phyloP scores from a whole-genome alignment of 2,113 vertebrate genomes.

The Aviceda subcristata region DNA sequence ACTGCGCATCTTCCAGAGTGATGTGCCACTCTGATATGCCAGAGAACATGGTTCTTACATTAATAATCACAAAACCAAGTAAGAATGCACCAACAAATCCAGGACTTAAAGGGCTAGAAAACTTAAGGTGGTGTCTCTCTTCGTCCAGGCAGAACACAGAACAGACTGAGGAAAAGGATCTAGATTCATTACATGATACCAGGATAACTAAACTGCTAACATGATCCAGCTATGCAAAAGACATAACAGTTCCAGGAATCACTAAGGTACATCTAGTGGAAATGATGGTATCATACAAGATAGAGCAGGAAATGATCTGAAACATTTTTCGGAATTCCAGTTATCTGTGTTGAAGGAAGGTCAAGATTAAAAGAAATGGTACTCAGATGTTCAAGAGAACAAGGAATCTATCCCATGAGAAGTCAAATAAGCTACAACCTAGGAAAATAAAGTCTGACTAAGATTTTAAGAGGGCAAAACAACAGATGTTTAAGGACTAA shows the following conservation, averaged over 20 bases:
- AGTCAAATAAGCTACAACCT: not conserved
- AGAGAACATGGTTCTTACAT: not conserved
- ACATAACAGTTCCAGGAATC: conserved; percentile 17
- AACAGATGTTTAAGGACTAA: not conserved
- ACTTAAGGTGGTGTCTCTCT: not conserved
- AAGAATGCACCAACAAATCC: not conserved
- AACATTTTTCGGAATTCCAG: conserved; percentile 2
- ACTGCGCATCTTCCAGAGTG: not conserved
- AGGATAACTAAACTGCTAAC: not conserved
- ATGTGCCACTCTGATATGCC: not conserved
- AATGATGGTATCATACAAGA: not conserved
- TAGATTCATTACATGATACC: not conserved
- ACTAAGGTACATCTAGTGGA: not conserved
- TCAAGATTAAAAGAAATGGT: conserved; percentile 5
- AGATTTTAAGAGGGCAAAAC: not conserved
- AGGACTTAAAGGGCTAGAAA: not conserved
- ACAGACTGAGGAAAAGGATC: not conserved
- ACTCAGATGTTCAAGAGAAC: conserved; percentile 1
- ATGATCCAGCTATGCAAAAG: not conserved
- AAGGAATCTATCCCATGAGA: conserved; percentile 37
- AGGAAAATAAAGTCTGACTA: conserved; percentile 34
- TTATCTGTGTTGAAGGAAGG: conserved; percentile 26
- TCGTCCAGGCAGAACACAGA: not conserved
- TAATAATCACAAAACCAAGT: not conserved
- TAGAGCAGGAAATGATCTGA: not conserved